Base-by-base conservation (phyloP, 2,113 vertebrate genomes). In the Paradoxurus hermaphroditus region DNA sequence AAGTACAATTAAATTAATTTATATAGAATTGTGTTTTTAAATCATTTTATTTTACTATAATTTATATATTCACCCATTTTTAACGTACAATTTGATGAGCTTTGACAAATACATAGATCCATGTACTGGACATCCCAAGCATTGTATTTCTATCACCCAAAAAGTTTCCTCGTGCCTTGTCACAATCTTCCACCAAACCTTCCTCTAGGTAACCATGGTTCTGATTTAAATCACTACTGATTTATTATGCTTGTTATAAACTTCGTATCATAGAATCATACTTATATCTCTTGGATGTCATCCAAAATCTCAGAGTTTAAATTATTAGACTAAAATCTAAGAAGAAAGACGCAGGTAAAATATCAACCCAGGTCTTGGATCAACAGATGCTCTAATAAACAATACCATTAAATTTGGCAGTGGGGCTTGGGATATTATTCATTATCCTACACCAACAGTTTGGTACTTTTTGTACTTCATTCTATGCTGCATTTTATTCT, bases 71-170 rank as follows among this genome's bases (percentile, higher is more conserved):
- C 10, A 23, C 4, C 10, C 36, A 56, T 39, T 84, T 96, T 85
- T 91, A 86, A 36, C 53, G 29, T 51, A 36, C 2, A 75, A 34
- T n/a, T 90, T 81, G 81, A 72, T 86, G 79, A 88, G 41, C 82
- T 89, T 86, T 86, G 53, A 36, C 44, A 79, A 31, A 39, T 49
- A 39, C 5, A 63, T 36, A 70, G 36, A 41, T 9, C 9, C 29
- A 83, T 46, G 2, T 49, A 81, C 49, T 5, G 8, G 67, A 0
- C 25, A 82, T 51, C 19, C 25, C 5, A 89, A 65, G 8, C 27
- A 62, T 39, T 95, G 8, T 49, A 46, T 95, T 86, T 77, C 31
- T 68, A 1, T 90, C 19, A 46, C 6, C 7, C 5, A 18, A 49
- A 84, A 51, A 46, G 1, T 78, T 86, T 53, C 16, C 7, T 90